Conservation (phyloP, 2,888 invertebrate genomes). For the Hypomecis punctinalis region DNA sequence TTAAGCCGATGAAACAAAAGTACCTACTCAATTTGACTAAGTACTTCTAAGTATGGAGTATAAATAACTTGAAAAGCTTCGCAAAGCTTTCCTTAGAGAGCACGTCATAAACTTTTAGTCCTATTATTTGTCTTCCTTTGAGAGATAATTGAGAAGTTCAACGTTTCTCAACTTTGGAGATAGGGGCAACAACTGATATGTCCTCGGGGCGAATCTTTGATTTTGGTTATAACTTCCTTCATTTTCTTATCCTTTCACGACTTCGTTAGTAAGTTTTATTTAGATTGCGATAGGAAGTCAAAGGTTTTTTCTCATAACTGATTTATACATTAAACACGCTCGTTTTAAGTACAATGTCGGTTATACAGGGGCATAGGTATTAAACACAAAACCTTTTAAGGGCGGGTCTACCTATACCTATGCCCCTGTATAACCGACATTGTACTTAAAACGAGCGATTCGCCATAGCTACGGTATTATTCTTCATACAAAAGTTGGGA, state of each 20-base stretch:
- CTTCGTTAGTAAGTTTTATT: conserved; percentile 18
- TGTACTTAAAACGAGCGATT: too few species aligned
- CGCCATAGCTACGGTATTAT: too few species aligned
- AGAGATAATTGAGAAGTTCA: conserved; percentile 27
- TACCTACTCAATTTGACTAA: too few species aligned
- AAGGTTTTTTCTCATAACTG: neutral
- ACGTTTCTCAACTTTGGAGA: conserved; percentile 22
- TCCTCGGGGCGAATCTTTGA: conserved; percentile 20
- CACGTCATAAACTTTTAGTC: conserved; percentile 18
- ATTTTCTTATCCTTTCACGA: neutral
- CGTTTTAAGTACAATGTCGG: too few species aligned
- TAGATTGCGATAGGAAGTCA: neutral
- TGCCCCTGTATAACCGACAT: too few species aligned
- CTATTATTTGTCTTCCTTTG: conserved; percentile 19
- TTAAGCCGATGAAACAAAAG: too few species aligned
- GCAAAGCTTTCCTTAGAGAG: neutral
- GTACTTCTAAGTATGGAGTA: too few species aligned
- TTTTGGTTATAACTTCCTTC: conserved; percentile 1
- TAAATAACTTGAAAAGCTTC: neutral
- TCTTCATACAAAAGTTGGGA: too few species aligned
- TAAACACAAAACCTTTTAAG: too few species aligned
- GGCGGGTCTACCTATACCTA: too few species aligned
- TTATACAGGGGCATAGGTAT: too few species aligned
- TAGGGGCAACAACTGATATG: conserved; percentile 26
- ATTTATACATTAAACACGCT: too few species aligned